These are phyloP conservation scores for Carduelis carduelis DNA, from an alignment of 2,797 vertebrate genomes.

Conservation along the genomic window DNA sequence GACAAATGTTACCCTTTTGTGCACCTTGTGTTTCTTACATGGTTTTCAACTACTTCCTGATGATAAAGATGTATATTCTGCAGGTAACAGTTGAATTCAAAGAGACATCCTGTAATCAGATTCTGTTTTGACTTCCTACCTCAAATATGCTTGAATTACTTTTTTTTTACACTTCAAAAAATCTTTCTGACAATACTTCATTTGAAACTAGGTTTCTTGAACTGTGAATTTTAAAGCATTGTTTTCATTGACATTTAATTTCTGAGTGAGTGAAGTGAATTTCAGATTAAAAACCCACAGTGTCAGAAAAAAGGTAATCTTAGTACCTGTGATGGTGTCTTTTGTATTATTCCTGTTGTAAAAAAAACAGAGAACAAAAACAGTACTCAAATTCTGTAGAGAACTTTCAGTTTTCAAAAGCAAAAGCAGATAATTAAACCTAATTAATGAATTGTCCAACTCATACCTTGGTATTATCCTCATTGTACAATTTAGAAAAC, in stretches of 20 bases:
- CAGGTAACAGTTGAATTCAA: not conserved
- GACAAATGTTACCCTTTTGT: not conserved
- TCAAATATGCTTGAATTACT: not conserved
- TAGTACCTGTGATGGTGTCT: not conserved
- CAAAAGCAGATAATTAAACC: not conserved
- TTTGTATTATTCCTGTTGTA: not conserved
- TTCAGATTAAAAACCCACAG: not conserved
- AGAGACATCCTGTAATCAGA: not conserved
- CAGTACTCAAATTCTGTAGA: not conserved
- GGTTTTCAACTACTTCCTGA: not conserved
- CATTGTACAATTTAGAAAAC: not conserved
- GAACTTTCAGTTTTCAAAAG: not conserved
- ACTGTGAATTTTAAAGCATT: constrained; percentile 4
- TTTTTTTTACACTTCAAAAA: not conserved
- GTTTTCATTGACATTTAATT: not conserved
- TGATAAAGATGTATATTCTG: not conserved
- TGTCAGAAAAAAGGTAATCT: not conserved
- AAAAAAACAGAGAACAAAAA: not conserved
- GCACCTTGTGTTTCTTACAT: not conserved
- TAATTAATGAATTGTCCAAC: not conserved
- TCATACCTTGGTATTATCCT: not conserved
- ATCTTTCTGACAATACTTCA: not conserved
- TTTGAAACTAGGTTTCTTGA: not conserved
- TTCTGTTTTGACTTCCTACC: not conserved
- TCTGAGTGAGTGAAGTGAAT: not conserved